phyloP scores from a whole-genome alignment of 2,113 vertebrate genomes.

The Channa argus region DNA sequence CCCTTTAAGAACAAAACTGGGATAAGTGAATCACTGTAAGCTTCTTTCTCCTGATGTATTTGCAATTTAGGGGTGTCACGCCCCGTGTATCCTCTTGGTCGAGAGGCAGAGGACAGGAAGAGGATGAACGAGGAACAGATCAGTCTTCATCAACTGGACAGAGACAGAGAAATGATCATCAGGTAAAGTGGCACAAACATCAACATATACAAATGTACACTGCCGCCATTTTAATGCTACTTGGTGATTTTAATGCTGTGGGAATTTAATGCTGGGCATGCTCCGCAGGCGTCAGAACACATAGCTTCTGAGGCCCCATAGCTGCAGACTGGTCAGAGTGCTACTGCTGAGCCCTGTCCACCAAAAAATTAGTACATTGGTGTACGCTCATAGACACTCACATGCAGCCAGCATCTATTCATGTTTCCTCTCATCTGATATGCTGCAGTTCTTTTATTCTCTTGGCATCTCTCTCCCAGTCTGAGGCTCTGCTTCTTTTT shows the following conservation, averaged over 20 bases:
- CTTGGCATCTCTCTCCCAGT: constrained; percentile 51
- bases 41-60: constrained; percentile 24
- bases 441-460: constrained; percentile 71
- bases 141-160: constrained; percentile 84
- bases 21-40: neutral
- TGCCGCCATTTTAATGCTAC: neutral
- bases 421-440: constrained; percentile 62
- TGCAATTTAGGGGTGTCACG: constrained; percentile 79
- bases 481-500: constrained; percentile 55
- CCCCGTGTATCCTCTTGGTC: constrained; percentile 86
- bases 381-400: neutral
- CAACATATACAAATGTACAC: constrained; percentile 9
- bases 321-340: too few relatives aligned
- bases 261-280: too few relatives aligned
- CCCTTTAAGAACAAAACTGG: too few relatives aligned
- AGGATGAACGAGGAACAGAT: constrained; percentile 91
- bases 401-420: constrained; percentile 39
- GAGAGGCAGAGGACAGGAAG: constrained; percentile 90
- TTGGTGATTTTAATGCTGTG: too few relatives aligned
- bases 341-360: too few relatives aligned
- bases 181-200: constrained; percentile 80
- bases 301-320: too few relatives aligned
- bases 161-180: constrained; percentile 89
- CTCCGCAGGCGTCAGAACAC: too few relatives aligned
- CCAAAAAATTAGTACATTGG: too few relatives aligned